A percentile compares a stretch with the other conserved stretches of the same genome.
These are phyloP conservation scores for Argynnis bischoffii DNA, from an alignment of 2,888 invertebrate genomes.

Conservation along the genomic window DNA sequence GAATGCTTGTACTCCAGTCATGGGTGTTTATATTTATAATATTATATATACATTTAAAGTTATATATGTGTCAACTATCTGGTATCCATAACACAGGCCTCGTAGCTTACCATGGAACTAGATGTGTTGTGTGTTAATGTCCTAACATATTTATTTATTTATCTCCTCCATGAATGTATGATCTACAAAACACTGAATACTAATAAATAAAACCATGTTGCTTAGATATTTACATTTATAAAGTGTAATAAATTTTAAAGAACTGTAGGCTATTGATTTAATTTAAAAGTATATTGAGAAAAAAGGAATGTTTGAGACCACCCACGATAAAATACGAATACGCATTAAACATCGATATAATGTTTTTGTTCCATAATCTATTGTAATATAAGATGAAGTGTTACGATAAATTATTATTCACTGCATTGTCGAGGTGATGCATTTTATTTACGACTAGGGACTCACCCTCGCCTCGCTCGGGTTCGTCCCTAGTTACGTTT, in stretches of 20 bases:
- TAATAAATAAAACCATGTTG: constrained; percentile 3
- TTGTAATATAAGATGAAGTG: constrained; percentile 11
- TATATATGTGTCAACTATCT: no score
- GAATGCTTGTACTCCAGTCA: no score
- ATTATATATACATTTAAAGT: no score
- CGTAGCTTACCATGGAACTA: no score
- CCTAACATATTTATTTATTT: no score
- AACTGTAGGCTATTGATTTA: constrained; percentile 12
- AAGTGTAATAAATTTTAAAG: constrained; percentile 5
- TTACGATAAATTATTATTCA: constrained; percentile 10
- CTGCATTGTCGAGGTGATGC: not conserved
- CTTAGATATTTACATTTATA: constrained; percentile 6
- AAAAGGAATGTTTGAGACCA: constrained; percentile 14
- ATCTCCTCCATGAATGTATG: not conserved
- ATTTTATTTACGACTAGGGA: not conserved
- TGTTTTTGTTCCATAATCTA: constrained; percentile 15
- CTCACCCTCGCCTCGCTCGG: no score
- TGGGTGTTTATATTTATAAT: no score
- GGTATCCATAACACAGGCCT: no score
- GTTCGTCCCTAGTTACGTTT: no score
- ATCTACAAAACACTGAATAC: not conserved
- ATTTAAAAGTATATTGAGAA: not conserved
- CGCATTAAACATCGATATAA: not conserved
- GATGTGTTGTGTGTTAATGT: no score
- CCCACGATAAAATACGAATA: constrained; percentile 2